Evolutionary conservation across 2,888 invertebrate species (phyloP).

Genomic region (Dugesia japonica): DNA sequence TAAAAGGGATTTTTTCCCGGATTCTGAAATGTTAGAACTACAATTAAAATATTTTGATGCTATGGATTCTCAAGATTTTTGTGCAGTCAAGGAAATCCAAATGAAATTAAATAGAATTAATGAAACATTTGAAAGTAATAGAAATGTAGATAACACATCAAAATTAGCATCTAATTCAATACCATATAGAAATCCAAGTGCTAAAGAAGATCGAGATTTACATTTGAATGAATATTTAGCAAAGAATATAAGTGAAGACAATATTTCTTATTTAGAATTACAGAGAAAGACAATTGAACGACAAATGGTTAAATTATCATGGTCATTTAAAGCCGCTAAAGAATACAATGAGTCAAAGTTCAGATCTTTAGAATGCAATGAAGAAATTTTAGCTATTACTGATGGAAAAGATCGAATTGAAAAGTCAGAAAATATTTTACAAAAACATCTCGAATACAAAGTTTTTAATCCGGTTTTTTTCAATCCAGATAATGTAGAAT

Average conservation of each 20-base stretch:
- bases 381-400: background rate
- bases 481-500: background rate
- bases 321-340: background rate
- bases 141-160: background rate
- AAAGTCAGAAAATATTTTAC: too few relatives aligned
- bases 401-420: background rate
- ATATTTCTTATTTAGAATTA: background rate
- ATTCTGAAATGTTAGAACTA: background rate
- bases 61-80: background rate
- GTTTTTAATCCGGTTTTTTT: background rate
- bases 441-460: background rate
- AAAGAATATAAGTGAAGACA: background rate
- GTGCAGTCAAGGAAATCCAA: background rate
- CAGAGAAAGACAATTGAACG: background rate
- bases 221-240: background rate
- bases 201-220: background rate
- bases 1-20: background rate
- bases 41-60: background rate
- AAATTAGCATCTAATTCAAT: background rate
- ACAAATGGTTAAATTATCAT: background rate
- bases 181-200: background rate
- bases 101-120: background rate
- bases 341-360: background rate
- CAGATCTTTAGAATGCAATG: background rate
- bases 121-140: background rate